phyloP scores from a whole-genome alignment of 2,113 vertebrate genomes.

The Ornithorhynchus anatinus region DNA sequence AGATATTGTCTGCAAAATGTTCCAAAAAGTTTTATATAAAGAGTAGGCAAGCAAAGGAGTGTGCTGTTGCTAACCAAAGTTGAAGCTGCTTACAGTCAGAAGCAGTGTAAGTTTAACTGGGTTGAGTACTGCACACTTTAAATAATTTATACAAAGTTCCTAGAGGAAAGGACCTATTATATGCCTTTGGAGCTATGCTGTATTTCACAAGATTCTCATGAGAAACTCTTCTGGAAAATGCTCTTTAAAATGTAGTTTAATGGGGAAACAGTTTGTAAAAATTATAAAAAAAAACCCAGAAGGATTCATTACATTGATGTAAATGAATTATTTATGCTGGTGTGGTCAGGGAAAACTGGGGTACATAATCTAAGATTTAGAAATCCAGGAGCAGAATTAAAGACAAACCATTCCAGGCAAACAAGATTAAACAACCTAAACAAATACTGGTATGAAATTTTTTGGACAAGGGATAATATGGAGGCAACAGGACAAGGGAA shows the following conservation, averaged over 20 bases:
- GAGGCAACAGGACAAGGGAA: background rate
- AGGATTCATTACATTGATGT: background rate
- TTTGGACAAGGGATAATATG: background rate
- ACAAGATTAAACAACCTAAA: background rate
- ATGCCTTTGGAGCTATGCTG: constrained; percentile 5
- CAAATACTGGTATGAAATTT: background rate
- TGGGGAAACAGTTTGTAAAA: background rate
- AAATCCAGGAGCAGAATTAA: constrained; percentile 13
- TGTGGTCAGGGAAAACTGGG: background rate
- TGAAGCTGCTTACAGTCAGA: no score
- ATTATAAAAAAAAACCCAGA: constrained; percentile 8
- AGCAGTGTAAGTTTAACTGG: no score
- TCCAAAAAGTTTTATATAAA: no score
- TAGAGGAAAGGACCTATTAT: constrained; percentile 1
- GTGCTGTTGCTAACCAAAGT: no score
- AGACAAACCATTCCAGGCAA: background rate
- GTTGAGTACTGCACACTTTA: constrained; percentile 1
- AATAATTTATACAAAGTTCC: background rate
- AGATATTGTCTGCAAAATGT: no score
- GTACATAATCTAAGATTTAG: constrained; percentile 17
- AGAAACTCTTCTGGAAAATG: constrained; percentile 3
- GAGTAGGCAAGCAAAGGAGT: no score
- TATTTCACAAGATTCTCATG: background rate
- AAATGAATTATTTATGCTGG: constrained; percentile 29
- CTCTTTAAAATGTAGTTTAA: constrained; percentile 24